A percentile compares a stretch with the other conserved stretches of the same genome.
These are phyloP conservation scores for Dolichotis patagonum DNA, from an alignment of 2,113 vertebrate species.

Conservation along the genomic window DNA sequence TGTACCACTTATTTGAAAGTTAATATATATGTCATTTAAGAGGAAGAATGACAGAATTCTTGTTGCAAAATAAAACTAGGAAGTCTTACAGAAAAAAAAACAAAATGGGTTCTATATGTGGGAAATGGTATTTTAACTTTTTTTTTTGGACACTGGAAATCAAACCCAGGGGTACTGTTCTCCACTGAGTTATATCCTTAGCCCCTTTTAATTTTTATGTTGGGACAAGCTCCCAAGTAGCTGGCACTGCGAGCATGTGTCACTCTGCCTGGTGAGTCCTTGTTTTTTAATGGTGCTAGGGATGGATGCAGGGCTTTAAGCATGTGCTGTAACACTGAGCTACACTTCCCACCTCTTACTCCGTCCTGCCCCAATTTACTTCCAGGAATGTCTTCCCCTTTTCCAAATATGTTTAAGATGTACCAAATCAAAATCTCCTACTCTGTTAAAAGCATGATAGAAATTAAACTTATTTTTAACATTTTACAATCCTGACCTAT, in stretches of 20 bases:
- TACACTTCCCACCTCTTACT: neutral
- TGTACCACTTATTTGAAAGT: neutral
- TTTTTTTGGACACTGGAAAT: neutral
- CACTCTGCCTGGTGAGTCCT: neutral
- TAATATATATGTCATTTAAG: neutral
- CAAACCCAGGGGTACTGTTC: neutral
- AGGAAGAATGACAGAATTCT: neutral
- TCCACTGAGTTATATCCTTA: neutral
- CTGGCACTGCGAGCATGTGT: neutral
- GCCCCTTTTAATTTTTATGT: neutral
- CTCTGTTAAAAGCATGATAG: constrained; percentile 2
- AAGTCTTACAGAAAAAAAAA: neutral
- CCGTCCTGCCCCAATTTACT: neutral
- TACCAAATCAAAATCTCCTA: constrained; percentile 3
- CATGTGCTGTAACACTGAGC: neutral
- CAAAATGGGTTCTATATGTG: neutral
- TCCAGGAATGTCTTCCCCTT: neutral
- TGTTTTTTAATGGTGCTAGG: neutral
- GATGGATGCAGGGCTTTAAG: neutral
- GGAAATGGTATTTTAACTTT: neutral
- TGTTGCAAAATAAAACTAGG: constrained; percentile 32
- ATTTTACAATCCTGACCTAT: constrained; percentile 2
- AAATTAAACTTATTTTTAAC: constrained; percentile 15
- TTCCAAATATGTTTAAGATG: neutral
- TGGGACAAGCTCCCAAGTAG: neutral